These are phyloP conservation scores for Syritta pipiens DNA, from an alignment of 2,888 invertebrate species.

Conservation along the genomic window DNA sequence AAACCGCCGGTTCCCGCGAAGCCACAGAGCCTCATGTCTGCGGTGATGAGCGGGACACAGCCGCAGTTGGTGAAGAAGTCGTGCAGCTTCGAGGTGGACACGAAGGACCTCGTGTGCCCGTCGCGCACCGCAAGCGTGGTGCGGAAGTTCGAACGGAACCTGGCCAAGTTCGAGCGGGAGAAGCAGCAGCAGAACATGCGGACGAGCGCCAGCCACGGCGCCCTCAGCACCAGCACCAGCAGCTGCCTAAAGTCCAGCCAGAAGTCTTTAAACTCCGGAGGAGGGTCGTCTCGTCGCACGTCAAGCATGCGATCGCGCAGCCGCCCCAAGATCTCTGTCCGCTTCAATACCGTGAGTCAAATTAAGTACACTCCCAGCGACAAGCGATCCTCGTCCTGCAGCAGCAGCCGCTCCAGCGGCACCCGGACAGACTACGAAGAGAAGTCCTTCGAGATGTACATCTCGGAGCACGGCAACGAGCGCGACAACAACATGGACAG, in stretches of 20 bases:
- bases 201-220: conserved; percentile 76
- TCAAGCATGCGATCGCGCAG: conserved; percentile 83
- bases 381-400: conserved; percentile 71
- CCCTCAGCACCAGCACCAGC: conserved; percentile 74
- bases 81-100: conserved; percentile 75
- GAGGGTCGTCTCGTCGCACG: conserved; percentile 85
- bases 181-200: conserved; percentile 80
- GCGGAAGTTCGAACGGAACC: conserved; percentile 80
- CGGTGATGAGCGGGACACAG: conserved; percentile 72
- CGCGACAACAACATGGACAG: conserved; percentile 84
- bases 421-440: conserved; percentile 74
- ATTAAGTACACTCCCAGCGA: conserved; percentile 77
- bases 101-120: conserved; percentile 70
- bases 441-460: conserved; percentile 81
- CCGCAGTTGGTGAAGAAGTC: conserved; percentile 73
- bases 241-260: conserved; percentile 78
- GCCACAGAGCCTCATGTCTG: conserved; percentile 75
- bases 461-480: conserved; percentile 82
- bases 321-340: conserved; percentile 78
- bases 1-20: conserved; percentile 77
- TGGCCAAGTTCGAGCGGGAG: conserved; percentile 83
- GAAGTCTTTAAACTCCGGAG: conserved; percentile 64
- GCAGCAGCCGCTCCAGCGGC: conserved; percentile 63
- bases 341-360: conserved; percentile 78
- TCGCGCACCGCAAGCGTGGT: conserved; percentile 78